These are phyloP conservation scores for Cabera pusaria DNA, from an alignment of 2,888 invertebrate genomes.

Conservation along the genomic window DNA sequence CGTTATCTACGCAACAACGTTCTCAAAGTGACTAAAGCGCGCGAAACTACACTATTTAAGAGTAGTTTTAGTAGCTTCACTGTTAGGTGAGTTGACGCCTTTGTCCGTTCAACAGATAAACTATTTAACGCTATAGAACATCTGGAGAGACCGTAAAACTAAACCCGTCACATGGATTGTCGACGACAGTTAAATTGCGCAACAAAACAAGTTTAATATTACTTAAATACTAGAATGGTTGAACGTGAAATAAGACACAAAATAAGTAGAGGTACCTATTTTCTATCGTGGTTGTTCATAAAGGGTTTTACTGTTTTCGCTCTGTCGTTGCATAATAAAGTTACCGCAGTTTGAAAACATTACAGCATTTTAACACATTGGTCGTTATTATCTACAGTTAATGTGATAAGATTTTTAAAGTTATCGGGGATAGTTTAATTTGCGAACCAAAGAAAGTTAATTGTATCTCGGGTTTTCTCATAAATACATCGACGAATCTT, in stretches of 20 bases:
- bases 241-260: conserved; percentile 31
- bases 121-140: no score
- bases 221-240: conserved; percentile 18
- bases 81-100: no score
- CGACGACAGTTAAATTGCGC: conserved; percentile 21
- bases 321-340: conserved; percentile 33
- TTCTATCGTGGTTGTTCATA: conserved; percentile 29
- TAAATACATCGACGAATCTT: not conserved
- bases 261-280: conserved; percentile 32
- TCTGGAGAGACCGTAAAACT: conserved; percentile 16
- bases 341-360: conserved; percentile 26
- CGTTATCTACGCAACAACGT: no score
- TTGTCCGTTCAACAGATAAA: no score
- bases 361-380: conserved; percentile 13
- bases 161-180: conserved; percentile 15
- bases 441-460: not conserved
- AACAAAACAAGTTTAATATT: conserved; percentile 17
- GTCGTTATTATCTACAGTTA: conserved; percentile 11
- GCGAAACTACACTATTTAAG: no score
- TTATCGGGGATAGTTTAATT: not conserved
- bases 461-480: not conserved
- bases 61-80: no score
- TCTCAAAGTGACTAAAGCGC: no score
- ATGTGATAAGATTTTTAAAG: conserved; percentile 5
- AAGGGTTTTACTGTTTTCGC: conserved; percentile 30